These are phyloP conservation scores for Phalacrocorax carbo DNA, from an alignment of 2,113 vertebrate genomes.

Conservation along the genomic window DNA sequence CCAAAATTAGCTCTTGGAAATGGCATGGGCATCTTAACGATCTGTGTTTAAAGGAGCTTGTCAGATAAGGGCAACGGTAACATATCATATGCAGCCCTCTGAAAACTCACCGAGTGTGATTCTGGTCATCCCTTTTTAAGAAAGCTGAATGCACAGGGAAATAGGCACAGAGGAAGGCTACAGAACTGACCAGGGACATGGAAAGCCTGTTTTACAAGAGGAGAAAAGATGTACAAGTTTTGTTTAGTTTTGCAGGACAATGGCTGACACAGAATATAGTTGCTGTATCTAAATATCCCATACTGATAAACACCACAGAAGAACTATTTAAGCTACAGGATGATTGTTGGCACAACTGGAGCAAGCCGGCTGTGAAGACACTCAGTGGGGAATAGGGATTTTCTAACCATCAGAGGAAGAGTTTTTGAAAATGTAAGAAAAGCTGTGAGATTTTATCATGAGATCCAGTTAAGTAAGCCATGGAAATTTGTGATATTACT, in stretches of 20 bases:
- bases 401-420: background rate
- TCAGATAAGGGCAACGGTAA: background rate
- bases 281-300: background rate
- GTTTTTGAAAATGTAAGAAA: background rate
- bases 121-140: background rate
- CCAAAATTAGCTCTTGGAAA: background rate
- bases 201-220: background rate
- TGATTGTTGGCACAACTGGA: background rate
- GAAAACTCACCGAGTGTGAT: background rate
- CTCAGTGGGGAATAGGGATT: background rate
- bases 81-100: fast-evolving
- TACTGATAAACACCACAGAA: background rate
- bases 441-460: background rate
- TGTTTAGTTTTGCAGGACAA: background rate
- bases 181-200: background rate
- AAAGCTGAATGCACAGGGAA: background rate
- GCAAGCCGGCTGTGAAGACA: background rate
- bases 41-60: background rate
- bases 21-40: background rate
- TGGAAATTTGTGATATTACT: background rate
- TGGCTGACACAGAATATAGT: background rate
- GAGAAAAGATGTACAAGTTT: background rate
- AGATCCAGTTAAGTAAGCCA: background rate
- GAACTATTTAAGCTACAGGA: background rate
- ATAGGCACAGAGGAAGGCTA: background rate